Percentiles rank a stretch among this genome's conserved stretches.
Evolutionary conservation across 2,797 vertebrate species (phyloP).

Genomic region (Sorex maritimensis): DNA sequence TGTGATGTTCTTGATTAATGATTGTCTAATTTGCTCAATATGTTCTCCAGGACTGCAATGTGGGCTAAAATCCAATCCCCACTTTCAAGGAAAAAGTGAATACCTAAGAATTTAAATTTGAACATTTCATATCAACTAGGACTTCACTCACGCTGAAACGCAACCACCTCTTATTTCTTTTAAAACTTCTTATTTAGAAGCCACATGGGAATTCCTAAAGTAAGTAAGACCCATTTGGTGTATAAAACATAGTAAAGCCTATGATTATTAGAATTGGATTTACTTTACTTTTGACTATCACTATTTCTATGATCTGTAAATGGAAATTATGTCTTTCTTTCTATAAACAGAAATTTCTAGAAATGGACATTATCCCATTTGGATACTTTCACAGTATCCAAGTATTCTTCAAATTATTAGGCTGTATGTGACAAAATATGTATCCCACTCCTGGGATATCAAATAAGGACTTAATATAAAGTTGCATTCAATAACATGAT

Average conservation of each 20-base stretch:
- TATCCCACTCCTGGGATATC: not conserved
- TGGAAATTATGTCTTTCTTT: too few relatives aligned
- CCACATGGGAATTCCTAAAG: not conserved
- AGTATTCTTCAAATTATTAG: not conserved
- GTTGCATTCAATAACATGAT: not conserved
- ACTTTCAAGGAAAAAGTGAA: not conserved
- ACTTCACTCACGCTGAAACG: not conserved
- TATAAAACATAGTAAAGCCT: not conserved
- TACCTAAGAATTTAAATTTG: not conserved
- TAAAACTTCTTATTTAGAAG: constrained; percentile 10
- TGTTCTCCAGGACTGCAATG: not conserved
- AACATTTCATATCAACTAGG: not conserved
- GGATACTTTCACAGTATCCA: not conserved
- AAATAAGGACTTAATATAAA: not conserved
- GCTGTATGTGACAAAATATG: not conserved
- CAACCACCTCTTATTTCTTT: not conserved
- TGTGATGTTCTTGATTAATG: constrained; percentile 32
- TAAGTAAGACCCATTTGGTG: not conserved
- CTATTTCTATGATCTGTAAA: not conserved
- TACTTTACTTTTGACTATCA: not conserved
- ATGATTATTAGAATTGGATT: not conserved
- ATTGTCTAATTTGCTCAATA: not conserved
- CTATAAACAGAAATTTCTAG: too few relatives aligned
- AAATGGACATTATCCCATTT: too few relatives aligned
- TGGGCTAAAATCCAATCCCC: not conserved